Evolutionary conservation across 1,140 invertebrate genomes (phyloP).

Genomic region (Trinorchestia longiramus): DNA sequence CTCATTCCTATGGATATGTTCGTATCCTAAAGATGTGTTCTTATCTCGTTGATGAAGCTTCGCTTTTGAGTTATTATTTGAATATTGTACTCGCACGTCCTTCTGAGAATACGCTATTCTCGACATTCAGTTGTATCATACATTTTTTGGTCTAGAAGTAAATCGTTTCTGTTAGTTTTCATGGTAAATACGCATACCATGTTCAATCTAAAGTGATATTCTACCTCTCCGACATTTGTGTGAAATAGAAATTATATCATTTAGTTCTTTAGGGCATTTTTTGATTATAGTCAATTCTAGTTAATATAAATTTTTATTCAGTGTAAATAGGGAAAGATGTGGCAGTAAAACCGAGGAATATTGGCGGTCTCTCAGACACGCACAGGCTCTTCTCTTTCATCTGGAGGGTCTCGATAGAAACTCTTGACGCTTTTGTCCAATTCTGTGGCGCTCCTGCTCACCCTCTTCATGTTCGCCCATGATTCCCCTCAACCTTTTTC

Average conservation of each 20-base stretch:
- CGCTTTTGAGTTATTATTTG: too few species aligned
- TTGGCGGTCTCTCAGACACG: neutral
- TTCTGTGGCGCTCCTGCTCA: neutral
- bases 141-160: neutral
- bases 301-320: neutral
- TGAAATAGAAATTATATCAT: neutral
- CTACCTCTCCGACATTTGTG: neutral
- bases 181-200: neutral
- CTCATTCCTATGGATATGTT: too few species aligned
- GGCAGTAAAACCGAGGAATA: neutral
- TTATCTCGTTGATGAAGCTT: too few species aligned
- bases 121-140: too few species aligned
- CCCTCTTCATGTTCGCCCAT: neutral
- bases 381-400: neutral
- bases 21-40: too few species aligned
- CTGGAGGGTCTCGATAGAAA: neutral
- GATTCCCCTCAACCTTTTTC: neutral
- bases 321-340: neutral
- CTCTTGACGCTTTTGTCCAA: neutral
- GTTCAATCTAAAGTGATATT: neutral
- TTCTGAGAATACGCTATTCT: too few species aligned
- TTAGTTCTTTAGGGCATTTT: neutral
- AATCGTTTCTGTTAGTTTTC: neutral
- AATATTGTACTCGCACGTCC: too few species aligned
- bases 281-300: neutral